Evolutionary conservation across 2,797 vertebrate species (phyloP).

Genomic region (Atherinosoma microstoma): DNA sequence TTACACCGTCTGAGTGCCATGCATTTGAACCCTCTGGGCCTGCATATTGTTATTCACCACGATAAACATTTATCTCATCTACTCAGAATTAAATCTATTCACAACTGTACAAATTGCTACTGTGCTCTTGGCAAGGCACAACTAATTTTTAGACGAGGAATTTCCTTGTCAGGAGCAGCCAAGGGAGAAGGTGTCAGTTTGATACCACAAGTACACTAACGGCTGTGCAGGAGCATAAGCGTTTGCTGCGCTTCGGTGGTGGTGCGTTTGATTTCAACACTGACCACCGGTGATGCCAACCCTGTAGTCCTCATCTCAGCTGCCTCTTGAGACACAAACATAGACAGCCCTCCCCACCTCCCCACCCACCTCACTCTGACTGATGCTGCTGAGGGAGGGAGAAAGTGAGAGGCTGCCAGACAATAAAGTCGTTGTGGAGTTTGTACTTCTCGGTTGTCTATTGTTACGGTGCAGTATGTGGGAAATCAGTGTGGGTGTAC

Average conservation of each 20-base stretch:
- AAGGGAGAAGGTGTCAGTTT: constrained; percentile 83
- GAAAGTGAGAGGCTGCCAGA: constrained; percentile 61
- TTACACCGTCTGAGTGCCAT: constrained; percentile 20
- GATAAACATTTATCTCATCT: constrained; percentile 66
- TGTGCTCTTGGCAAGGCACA: constrained; percentile 64
- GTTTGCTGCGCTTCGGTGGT: constrained; percentile 79
- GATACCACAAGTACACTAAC: constrained; percentile 76
- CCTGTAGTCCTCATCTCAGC: constrained; percentile 71
- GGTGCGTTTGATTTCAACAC: constrained; percentile 77
- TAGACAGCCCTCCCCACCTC: constrained; percentile 55
- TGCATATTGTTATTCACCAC: constrained; percentile 48
- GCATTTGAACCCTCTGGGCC: constrained; percentile 33
- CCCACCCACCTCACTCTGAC: constrained; percentile 46
- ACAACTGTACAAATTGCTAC: constrained; percentile 77
- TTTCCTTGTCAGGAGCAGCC: constrained; percentile 83
- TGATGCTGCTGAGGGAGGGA: constrained; percentile 41
- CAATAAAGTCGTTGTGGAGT: constrained; percentile 62
- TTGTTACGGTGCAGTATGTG: constrained; percentile 63
- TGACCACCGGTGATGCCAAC: constrained; percentile 81
- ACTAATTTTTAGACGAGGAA: constrained; percentile 77
- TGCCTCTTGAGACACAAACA: constrained; percentile 70
- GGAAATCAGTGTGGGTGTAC: constrained; percentile 73
- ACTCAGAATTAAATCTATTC: constrained; percentile 75
- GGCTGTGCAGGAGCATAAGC: constrained; percentile 79
- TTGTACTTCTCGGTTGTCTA: constrained; percentile 62